A percentile compares a stretch with the other conserved stretches of the same genome.
Evolutionary conservation across 2,113 vertebrate species (phyloP).

Genomic region (Rostratula benghalensis): DNA sequence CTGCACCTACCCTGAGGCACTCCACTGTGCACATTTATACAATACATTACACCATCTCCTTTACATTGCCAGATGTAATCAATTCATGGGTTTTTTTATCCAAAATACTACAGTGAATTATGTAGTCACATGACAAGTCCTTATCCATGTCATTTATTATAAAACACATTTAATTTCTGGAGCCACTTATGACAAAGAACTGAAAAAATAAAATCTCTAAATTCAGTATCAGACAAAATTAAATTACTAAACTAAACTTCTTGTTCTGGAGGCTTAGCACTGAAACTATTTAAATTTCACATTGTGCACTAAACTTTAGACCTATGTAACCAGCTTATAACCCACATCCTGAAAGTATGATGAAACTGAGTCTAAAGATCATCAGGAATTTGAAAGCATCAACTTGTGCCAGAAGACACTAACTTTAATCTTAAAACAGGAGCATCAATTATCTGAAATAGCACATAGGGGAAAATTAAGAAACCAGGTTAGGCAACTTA

Average conservation of each 20-base stretch:
- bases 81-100: constrained; percentile 17
- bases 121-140: not conserved
- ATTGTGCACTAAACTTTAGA: not conserved
- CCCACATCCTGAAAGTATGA: not conserved
- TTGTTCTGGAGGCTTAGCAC: not conserved
- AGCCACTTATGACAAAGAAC: not conserved
- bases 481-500: not conserved
- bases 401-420: not conserved
- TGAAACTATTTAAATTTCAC: not conserved
- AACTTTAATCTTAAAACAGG: not conserved
- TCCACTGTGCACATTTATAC: constrained; percentile 31
- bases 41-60: constrained; percentile 40
- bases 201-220: constrained; percentile 8
- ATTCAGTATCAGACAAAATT: not conserved
- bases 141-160: not conserved
- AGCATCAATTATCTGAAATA: not conserved
- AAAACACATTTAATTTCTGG: constrained; percentile 36
- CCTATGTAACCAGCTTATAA: not conserved
- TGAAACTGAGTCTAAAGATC: constrained; percentile 14
- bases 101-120: constrained; percentile 12
- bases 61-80: constrained; percentile 51
- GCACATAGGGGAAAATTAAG: not conserved
- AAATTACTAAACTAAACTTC: not conserved
- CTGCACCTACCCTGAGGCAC: constrained; percentile 31
- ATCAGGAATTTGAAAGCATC: not conserved